Evolutionary conservation across 2,888 invertebrate genomes (phyloP).

Genomic region (Aphrophora alni): DNA sequence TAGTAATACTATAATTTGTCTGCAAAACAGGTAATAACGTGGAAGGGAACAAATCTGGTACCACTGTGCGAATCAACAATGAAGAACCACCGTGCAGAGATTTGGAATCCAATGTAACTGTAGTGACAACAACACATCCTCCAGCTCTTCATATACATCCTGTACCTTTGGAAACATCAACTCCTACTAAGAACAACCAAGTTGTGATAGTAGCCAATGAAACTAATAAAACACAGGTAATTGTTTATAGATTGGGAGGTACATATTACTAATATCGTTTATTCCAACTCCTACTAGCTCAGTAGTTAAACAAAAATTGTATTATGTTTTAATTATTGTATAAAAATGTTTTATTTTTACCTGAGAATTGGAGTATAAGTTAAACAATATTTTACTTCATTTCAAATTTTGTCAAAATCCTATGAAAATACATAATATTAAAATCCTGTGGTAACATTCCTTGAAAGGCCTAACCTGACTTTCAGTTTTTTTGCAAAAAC

Average conservation of each 20-base stretch:
- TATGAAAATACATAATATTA: too few species aligned
- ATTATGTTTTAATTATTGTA: not conserved
- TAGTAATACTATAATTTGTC: too few species aligned
- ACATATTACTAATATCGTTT: not conserved
- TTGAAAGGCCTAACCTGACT: too few species aligned
- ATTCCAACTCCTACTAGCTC: not conserved
- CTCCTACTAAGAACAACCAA: constrained; percentile 59
- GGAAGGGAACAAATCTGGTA: constrained; percentile 22
- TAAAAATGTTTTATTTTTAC: not conserved
- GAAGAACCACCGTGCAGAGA: constrained; percentile 35
- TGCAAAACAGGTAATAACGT: not conserved
- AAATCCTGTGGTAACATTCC: too few species aligned
- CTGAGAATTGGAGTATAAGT: too few species aligned
- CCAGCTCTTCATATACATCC: constrained; percentile 64
- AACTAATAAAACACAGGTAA: constrained; percentile 71
- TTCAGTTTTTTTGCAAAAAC: too few species aligned
- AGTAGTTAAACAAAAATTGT: not conserved
- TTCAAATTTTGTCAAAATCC: too few species aligned
- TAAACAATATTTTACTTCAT: too few species aligned
- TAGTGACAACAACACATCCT: constrained; percentile 81
- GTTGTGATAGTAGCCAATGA: constrained; percentile 83
- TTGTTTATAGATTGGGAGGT: constrained; percentile 44
- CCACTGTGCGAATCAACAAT: constrained; percentile 43
- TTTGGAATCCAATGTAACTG: constrained; percentile 63
- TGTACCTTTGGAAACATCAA: constrained; percentile 48